phyloP scores from a whole-genome alignment of 2,888 invertebrate genomes.

The Acronicta psi region DNA sequence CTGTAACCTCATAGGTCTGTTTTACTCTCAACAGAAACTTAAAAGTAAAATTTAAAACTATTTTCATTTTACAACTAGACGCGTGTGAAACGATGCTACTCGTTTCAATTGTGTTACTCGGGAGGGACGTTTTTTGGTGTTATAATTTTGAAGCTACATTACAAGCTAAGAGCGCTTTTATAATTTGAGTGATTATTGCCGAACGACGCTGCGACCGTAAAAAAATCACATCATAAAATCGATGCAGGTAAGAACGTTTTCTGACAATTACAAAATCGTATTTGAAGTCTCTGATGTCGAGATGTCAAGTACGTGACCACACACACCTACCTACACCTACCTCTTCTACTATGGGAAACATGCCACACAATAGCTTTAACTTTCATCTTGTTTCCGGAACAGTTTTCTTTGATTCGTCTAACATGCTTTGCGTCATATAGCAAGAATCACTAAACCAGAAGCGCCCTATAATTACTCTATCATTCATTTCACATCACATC shows the following conservation, averaged over 20 bases:
- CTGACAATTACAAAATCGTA: too few relatives aligned
- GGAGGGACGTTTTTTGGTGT: slow-evolving; percentile 49
- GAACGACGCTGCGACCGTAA: background rate
- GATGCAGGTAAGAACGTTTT: too few relatives aligned
- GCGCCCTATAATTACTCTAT: slow-evolving; percentile 31
- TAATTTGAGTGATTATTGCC: slow-evolving; percentile 8
- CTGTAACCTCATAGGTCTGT: slow-evolving; percentile 47
- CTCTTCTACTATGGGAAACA: background rate
- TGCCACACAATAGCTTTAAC: background rate
- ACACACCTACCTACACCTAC: too few relatives aligned
- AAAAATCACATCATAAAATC: too few relatives aligned
- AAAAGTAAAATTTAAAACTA: slow-evolving; percentile 44
- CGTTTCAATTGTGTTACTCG: slow-evolving; percentile 19
- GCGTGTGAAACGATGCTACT: slow-evolving; percentile 42
- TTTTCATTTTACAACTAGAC: slow-evolving; percentile 50
- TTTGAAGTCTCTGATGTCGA: too few relatives aligned
- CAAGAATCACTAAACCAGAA: slow-evolving; percentile 10
- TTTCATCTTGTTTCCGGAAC: background rate
- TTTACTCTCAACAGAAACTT: slow-evolving; percentile 48
- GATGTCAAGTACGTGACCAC: too few relatives aligned
- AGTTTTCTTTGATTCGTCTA: background rate
- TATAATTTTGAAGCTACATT: slow-evolving; percentile 27
- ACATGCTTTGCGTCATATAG: background rate
- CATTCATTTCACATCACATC: slow-evolving; percentile 50
- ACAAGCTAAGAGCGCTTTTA: slow-evolving; percentile 27